Conservation (phyloP, 2,113 vertebrate genomes). For the Orycteropus afer region DNA sequence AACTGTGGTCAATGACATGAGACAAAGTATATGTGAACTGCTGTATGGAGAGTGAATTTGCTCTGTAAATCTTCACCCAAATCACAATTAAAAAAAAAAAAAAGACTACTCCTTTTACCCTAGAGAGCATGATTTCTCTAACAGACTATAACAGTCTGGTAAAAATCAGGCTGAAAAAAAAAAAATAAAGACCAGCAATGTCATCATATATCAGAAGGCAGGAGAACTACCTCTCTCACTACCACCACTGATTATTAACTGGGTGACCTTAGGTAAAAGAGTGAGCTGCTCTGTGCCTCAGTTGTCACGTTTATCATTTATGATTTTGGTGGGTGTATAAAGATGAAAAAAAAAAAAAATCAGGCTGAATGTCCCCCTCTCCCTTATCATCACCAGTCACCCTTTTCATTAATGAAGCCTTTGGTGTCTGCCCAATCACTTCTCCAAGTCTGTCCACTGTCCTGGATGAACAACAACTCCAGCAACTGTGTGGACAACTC, state of each 20-base stretch:
- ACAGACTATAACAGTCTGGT: too few species aligned
- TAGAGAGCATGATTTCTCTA: background rate
- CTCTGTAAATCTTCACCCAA: too few species aligned
- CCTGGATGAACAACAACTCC: background rate
- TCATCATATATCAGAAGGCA: background rate
- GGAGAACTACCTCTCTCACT: background rate
- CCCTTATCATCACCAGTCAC: background rate
- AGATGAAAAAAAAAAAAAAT: too few species aligned
- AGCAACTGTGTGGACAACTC: background rate
- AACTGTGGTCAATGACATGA: too few species aligned
- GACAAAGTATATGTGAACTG: too few species aligned
- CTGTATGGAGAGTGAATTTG: too few species aligned
- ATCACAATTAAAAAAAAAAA: too few species aligned
- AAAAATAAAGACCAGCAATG: background rate
- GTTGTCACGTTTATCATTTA: too few species aligned
- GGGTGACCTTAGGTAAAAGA: background rate
- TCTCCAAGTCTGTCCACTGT: background rate
- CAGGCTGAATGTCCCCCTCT: too few species aligned
- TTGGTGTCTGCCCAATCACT: background rate
- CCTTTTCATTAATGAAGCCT: background rate
- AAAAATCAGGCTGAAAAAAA: too few species aligned
- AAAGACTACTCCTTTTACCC: background rate
- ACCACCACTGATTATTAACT: background rate
- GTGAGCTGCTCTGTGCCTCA: background rate
- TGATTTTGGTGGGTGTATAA: constrained; percentile 15